A percentile compares a stretch with the other conserved stretches of the same genome.
phyloP scores from a whole-genome alignment of 2,113 vertebrate genomes.

The Pelmatolapia mariae region DNA sequence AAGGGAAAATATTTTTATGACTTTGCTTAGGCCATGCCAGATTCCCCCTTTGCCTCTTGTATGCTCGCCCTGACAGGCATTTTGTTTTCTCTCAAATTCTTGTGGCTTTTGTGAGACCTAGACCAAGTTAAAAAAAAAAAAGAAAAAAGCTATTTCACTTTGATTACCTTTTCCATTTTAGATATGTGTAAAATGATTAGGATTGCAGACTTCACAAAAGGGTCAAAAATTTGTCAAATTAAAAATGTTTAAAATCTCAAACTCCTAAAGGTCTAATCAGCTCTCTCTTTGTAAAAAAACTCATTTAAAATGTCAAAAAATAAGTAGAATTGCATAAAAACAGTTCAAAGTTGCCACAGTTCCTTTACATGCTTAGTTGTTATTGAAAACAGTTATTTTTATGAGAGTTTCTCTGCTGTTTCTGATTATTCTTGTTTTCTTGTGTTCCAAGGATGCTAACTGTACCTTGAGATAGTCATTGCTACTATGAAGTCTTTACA shows the following conservation, averaged over 20 bases:
- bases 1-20: conserved; percentile 99
- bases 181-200: neutral
- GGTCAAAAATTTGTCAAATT: neutral
- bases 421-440: neutral
- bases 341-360: neutral
- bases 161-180: conserved; percentile 10
- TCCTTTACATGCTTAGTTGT: neutral
- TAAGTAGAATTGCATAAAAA: neutral
- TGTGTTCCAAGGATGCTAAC: neutral
- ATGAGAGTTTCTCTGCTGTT: neutral
- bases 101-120: conserved; percentile 57
- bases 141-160: neutral
- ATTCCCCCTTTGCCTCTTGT: conserved; percentile 63
- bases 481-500: neutral
- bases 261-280: fast-evolving
- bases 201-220: neutral
- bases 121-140: neutral
- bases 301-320: fast-evolving
- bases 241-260: neutral
- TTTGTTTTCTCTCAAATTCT: conserved; percentile 69
- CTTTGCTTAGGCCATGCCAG: conserved; percentile 87
- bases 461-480: neutral
- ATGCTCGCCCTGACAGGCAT: conserved; percentile 69
- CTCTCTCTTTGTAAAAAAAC: neutral
- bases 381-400: neutral